These are phyloP conservation scores for Nettapus auritus DNA, from an alignment of 2,113 vertebrate genomes.

Conservation along the genomic window DNA sequence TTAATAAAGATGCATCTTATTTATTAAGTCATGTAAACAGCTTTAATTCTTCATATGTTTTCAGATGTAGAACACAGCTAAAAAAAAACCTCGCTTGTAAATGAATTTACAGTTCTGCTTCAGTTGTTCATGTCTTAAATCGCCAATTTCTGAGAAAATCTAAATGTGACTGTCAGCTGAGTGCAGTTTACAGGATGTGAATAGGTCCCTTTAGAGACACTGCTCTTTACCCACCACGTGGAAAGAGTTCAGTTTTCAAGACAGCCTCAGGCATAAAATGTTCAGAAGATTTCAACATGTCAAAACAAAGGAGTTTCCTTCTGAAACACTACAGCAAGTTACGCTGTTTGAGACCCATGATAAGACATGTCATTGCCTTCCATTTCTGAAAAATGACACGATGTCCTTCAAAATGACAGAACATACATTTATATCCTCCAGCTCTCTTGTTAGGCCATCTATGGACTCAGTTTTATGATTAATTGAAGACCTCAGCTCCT, in stretches of 20 bases:
- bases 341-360: neutral
- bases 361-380: constrained; percentile 26
- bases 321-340: constrained; percentile 9
- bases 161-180: constrained; percentile 25
- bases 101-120: neutral
- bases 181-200: constrained; percentile 23
- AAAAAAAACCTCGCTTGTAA: neutral
- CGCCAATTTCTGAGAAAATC: constrained; percentile 22
- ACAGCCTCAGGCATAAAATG: constrained; percentile 43
- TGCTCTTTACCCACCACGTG: neutral
- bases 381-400: neutral
- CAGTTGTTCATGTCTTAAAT: neutral
- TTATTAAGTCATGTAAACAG: neutral
- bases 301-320: constrained; percentile 44
- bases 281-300: constrained; percentile 44
- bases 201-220: constrained; percentile 23
- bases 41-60: neutral
- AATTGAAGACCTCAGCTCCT: constrained; percentile 84
- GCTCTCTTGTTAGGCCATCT: constrained; percentile 82
- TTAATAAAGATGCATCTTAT: neutral
- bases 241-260: constrained; percentile 20
- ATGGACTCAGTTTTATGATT: constrained; percentile 84
- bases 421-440: constrained; percentile 88
- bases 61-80: neutral
- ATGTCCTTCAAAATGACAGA: constrained; percentile 6